Percentiles rank a stretch among this genome's conserved stretches.
Evolutionary conservation across 2,888 invertebrate species (phyloP).

Genomic region (Vesta saturnalis): DNA sequence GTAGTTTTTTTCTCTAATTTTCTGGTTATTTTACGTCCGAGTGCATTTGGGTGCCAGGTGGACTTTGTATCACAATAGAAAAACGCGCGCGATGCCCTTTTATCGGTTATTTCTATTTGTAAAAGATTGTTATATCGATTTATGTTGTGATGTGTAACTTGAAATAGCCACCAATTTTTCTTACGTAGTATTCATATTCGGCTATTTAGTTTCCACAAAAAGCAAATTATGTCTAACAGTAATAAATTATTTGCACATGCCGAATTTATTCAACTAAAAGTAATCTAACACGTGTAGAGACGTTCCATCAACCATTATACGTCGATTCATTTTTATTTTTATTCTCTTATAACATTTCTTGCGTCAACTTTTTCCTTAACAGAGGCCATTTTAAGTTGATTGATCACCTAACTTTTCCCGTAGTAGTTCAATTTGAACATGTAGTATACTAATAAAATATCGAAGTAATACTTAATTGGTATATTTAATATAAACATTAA

Average conservation of each 20-base stretch:
- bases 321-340: constrained; percentile 3
- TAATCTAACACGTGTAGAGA: constrained; percentile 53
- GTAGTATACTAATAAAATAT: too few species aligned
- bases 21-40: constrained; percentile 59
- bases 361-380: neutral
- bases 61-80: constrained; percentile 46
- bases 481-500: too few species aligned
- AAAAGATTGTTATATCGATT: constrained; percentile 49
- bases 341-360: neutral
- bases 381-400: too few species aligned
- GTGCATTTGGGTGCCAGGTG: constrained; percentile 55
- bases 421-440: too few species aligned
- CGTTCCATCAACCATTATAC: neutral
- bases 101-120: constrained; percentile 55
- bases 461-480: too few species aligned
- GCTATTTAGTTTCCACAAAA: constrained; percentile 59
- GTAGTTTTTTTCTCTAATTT: constrained; percentile 55
- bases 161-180: constrained; percentile 51
- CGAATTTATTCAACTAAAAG: constrained; percentile 46
- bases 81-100: constrained; percentile 55
- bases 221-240: constrained; percentile 53
- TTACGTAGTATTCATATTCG: constrained; percentile 35
- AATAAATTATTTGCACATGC: constrained; percentile 51
- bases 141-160: constrained; percentile 42
- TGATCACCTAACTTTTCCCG: too few species aligned